Evolutionary conservation across 2,113 vertebrate genomes (phyloP).

Genomic region (Plecturocebus donacophilus): DNA sequence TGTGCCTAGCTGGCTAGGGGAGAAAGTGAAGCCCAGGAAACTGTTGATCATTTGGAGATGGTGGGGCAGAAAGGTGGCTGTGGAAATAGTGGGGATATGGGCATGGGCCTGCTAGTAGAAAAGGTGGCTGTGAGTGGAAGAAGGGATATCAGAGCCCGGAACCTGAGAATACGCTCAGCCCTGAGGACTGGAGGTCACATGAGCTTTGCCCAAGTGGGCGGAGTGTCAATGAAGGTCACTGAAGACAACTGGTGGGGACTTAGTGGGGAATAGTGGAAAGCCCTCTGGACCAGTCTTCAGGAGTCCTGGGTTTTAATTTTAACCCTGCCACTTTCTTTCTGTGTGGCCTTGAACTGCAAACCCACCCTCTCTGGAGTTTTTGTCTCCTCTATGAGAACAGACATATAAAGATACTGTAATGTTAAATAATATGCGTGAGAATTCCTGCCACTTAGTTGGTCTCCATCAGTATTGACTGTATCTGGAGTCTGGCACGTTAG

Average conservation of each 20-base stretch:
- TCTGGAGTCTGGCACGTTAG: background rate
- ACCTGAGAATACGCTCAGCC: background rate
- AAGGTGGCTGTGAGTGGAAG: background rate
- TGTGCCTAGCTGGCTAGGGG: background rate
- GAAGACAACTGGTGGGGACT: background rate
- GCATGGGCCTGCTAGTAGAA: background rate
- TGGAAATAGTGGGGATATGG: no score
- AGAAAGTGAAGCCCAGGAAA: background rate
- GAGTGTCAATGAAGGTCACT: background rate
- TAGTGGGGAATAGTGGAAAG: background rate
- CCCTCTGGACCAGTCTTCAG: background rate
- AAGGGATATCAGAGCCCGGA: background rate
- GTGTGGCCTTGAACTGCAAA: background rate
- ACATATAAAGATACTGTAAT: background rate
- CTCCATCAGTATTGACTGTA: background rate
- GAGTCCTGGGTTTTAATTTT: background rate
- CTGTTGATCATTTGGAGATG: background rate
- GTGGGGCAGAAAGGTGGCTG: no score
- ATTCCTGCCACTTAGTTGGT: background rate
- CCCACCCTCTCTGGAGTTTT: background rate
- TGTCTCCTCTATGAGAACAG: background rate
- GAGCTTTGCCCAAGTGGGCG: background rate
- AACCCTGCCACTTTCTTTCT: background rate
- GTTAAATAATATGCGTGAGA: background rate
- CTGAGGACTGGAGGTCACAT: background rate